These are phyloP conservation scores for Sebastes umbrosus DNA, from an alignment of 2,797 vertebrate species.

Conservation along the genomic window DNA sequence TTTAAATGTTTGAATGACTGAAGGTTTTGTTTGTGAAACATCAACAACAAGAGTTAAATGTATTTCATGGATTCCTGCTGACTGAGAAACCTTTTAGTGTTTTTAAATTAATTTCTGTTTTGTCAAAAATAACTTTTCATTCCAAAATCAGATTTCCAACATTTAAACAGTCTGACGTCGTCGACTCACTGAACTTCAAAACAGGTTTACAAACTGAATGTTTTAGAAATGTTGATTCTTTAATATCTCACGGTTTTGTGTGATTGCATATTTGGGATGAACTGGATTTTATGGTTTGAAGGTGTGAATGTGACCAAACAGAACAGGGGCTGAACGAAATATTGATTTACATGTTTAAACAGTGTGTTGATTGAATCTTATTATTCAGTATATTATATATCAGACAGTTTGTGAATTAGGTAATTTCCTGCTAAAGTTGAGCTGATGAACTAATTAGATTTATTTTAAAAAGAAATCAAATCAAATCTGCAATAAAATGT, in stretches of 20 bases:
- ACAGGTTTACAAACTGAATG: too few species aligned
- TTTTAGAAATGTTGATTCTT: background rate
- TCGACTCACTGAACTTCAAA: background rate
- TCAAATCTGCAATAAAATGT: background rate
- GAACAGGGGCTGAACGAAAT: background rate
- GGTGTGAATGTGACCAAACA: conserved; percentile 64
- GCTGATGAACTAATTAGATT: background rate
- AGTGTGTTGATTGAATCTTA: background rate
- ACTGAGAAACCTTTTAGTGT: background rate
- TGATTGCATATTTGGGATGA: background rate
- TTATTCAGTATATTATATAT: background rate
- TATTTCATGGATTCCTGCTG: background rate
- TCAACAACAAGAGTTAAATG: too few species aligned
- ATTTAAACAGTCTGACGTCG: background rate
- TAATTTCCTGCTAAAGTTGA: background rate
- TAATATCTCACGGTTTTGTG: background rate
- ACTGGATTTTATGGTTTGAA: background rate
- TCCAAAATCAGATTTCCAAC: background rate
- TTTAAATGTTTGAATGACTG: background rate
- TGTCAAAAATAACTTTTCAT: background rate
- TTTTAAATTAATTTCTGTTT: background rate
- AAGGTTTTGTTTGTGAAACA: background rate
- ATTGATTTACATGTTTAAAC: background rate
- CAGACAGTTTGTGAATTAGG: background rate
- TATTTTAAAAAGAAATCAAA: background rate